Base-by-base conservation (phyloP, 2,797 vertebrate genomes). In the Paedocypris micromegethes region DNA sequence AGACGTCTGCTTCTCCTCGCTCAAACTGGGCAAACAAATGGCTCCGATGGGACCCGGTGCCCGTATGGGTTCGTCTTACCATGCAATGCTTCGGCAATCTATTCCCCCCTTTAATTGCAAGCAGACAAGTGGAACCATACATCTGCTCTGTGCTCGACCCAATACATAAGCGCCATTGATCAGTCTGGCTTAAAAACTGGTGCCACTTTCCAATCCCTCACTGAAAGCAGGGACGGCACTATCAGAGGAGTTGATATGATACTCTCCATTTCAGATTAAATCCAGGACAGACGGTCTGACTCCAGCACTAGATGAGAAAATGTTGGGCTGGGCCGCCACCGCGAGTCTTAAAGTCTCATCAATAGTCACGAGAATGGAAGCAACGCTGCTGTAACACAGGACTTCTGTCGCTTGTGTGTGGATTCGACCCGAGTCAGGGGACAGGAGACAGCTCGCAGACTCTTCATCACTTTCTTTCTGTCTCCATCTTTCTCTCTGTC, bases 161-260 rank as follows among this genome's bases (percentile, higher is more conserved):
- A 88, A 89, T 88, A 88, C 88, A 84, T 86, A 88, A 92, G 89
- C 84, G 75, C 81, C 87, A 88, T 89, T 91, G 91, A 91, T 91
- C 85, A 82, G 87, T 86, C 86, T 90, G 84, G 83, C 75, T 86
- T 86, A 87, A 88, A 90, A 91, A 85, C 83, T 83, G 84, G 89
- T 89, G 90, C 87, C 87, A 87, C 81, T 88, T 88, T 90, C 82
- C 85, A 87, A 83, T 86, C 84, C 81, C 84, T 89, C 84, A 77
- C 82, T 67, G 76, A 83, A 80, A 82, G 82, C 81, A 83, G 86
- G 82, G 82, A 82, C 87, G 79, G 89, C 89, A 90, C 89, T 88
- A 92, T 91, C 89, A 90, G 85, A 84, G 75, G 2, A 90, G 89
- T 88, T 86, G 81, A 92, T 91, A 90, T 76, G 79, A 86, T 83